phyloP scores from a whole-genome alignment of 2,113 vertebrate species.

The Coptodon rendalli region DNA sequence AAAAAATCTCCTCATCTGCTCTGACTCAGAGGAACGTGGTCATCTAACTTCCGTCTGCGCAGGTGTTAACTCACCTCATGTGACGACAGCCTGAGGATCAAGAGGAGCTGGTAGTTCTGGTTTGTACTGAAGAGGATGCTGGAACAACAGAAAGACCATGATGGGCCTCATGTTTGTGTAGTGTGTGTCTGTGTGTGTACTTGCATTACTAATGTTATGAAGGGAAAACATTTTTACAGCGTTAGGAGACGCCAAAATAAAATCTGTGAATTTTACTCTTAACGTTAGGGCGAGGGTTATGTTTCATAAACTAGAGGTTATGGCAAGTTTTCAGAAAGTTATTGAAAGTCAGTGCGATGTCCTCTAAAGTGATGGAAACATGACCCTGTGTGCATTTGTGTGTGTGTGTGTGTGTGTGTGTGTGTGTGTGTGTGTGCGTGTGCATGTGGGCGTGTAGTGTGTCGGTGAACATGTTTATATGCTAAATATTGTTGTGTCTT shows the following conservation, averaged over 20 bases:
- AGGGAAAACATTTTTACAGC: neutral
- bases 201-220: neutral
- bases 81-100: neutral
- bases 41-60: neutral
- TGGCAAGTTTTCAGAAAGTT: neutral
- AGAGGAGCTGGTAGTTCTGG: slow-evolving; percentile 57
- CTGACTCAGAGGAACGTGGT: neutral
- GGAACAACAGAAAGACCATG: slow-evolving; percentile 35
- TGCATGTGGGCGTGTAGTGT: neutral
- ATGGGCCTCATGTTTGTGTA: slow-evolving; percentile 17
- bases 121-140: slow-evolving; percentile 26
- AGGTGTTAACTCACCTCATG: slow-evolving; percentile 12
- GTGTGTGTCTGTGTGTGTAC: neutral
- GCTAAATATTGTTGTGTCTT: slow-evolving; percentile 45
- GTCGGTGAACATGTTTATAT: slow-evolving; percentile 35
- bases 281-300: neutral
- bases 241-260: neutral
- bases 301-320: neutral
- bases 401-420: neutral
- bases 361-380: neutral
- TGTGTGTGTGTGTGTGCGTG: neutral
- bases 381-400: neutral
- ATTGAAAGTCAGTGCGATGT: neutral
- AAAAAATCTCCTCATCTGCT: neutral
- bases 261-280: neutral